Percentiles rank a stretch among this genome's conserved stretches.
Evolutionary conservation across 1,140 invertebrate species (phyloP).

Genomic region (Drepana arcuata): DNA sequence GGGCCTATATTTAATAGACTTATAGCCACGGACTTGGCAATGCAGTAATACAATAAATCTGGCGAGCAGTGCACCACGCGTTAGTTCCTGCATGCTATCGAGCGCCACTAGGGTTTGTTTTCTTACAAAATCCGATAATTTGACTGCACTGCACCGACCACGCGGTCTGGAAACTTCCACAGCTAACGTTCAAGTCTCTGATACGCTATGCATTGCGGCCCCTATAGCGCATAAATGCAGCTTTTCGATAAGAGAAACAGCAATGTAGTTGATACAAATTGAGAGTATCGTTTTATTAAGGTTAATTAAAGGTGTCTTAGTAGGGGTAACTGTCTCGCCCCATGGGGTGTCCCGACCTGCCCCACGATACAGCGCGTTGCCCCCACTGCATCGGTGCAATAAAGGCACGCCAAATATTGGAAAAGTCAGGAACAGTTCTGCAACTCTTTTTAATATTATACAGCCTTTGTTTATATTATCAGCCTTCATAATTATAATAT

Average conservation of each 20-base stretch:
- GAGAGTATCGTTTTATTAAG: neutral
- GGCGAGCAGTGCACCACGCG: slow-evolving; percentile 3
- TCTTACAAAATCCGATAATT: slow-evolving; percentile 52
- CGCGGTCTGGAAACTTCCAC: neutral
- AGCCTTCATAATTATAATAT: no score
- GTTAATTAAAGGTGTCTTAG: slow-evolving; percentile 12
- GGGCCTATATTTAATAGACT: no score
- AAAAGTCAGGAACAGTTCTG: no score
- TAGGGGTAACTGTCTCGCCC: slow-evolving; percentile 30
- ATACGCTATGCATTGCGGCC: slow-evolving; percentile 16
- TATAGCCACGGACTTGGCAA: no score
- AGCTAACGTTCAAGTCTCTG: slow-evolving; percentile 1
- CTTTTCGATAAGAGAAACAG: neutral
- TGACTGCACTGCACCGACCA: slow-evolving; percentile 25
- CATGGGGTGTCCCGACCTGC: slow-evolving; percentile 40
- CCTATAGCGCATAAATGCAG: neutral
- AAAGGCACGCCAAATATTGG: slow-evolving; percentile 22
- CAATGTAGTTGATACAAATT: slow-evolving; percentile 18
- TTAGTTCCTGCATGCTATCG: slow-evolving; percentile 9
- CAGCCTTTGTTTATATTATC: no score
- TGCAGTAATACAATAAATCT: slow-evolving; percentile 4
- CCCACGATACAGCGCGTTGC: slow-evolving; percentile 33
- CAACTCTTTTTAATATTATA: no score
- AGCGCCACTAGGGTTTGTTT: slow-evolving; percentile 34
- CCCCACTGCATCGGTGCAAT: slow-evolving; percentile 24